phyloP scores from a whole-genome alignment of 2,888 invertebrate species.

The Orgyia antiqua region DNA sequence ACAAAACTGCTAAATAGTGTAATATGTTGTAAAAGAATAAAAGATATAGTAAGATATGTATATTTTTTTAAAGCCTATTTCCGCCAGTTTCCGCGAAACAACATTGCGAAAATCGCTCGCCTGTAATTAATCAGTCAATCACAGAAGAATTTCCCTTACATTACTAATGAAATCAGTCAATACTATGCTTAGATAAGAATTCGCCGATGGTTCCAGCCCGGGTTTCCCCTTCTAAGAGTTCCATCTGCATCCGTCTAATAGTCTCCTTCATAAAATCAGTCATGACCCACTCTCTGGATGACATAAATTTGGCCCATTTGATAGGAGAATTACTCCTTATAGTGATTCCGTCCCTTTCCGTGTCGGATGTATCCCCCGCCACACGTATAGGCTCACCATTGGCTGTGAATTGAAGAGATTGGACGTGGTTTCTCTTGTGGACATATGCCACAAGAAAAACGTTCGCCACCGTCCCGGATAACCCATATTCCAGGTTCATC shows the following conservation, averaged over 20 bases:
- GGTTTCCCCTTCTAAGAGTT: not conserved
- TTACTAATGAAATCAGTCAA: no score
- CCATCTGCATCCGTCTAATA: not conserved
- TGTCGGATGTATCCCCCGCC: not conserved
- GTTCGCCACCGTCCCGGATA: not conserved
- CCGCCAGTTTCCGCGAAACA: no score
- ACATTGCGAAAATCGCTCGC: no score
- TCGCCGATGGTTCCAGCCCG: not conserved
- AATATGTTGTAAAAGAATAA: no score
- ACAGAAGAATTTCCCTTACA: no score
- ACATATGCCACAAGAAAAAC: not conserved
- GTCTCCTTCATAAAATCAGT: not conserved
- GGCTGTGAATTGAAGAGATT: not conserved
- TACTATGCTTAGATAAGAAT: slow-evolving; percentile 1
- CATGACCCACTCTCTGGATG: not conserved
- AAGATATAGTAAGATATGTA: no score
- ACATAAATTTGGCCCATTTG: not conserved
- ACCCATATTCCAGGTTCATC: slow-evolving; percentile 1
- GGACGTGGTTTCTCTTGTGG: slow-evolving; percentile 1
- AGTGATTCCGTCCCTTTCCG: not conserved
- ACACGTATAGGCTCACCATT: not conserved
- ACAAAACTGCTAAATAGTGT: no score
- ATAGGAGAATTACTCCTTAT: not conserved
- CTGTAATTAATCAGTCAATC: no score
- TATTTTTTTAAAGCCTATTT: no score